Evolutionary conservation across 2,888 invertebrate species (phyloP), one percentile per base, ranked within the genome.

Genomic region (Trisateles emortualis): DNA sequence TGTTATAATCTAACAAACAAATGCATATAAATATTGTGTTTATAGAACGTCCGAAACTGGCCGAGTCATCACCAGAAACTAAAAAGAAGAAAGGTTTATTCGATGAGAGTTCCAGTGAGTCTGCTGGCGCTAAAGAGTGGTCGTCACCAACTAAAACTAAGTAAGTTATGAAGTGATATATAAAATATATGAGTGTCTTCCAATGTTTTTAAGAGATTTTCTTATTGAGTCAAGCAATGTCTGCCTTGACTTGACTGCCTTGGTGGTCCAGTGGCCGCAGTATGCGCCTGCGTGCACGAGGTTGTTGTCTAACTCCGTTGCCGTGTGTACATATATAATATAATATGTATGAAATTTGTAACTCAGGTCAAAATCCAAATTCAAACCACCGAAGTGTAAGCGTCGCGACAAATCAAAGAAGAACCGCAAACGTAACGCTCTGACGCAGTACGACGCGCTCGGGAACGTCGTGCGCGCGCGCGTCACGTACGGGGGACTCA

Each of bases 401-500:
- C 71, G 57, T 22, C 81, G 77, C 22, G 81, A 82, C 56, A 81
- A 78, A 33, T 69, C 72, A 0, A 69, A 66, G 53, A 80, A 80
- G 54, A 64, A 69, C 0, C 76, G 67, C 26, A 76, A 75, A 33
- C 74, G 78, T 8, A 65, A 74, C 64, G 79, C 79, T 0, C 80
- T 87, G 1, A 83, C 84, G 32, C 92, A 90, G 69, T 89, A 90
- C 82, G 90, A 90, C 74, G 86, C 84, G 2, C 79, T 59, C 0
- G 89, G 91, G 0, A 88, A 87, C 74, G 88, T 87, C 30, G 72
- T 88, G 1, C 78, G 91, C 0, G 84, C 88, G 41, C 71, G 92
- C 1, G 90, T 92, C 54, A 94, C 94, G n/a, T 94, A 94, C 81
- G 94, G 94, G 9, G 94, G 94, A 0, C 87, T 94, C 58, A 93